Evolutionary conservation across 2,888 invertebrate species (phyloP).

Genomic region (Chironomus tentans): DNA sequence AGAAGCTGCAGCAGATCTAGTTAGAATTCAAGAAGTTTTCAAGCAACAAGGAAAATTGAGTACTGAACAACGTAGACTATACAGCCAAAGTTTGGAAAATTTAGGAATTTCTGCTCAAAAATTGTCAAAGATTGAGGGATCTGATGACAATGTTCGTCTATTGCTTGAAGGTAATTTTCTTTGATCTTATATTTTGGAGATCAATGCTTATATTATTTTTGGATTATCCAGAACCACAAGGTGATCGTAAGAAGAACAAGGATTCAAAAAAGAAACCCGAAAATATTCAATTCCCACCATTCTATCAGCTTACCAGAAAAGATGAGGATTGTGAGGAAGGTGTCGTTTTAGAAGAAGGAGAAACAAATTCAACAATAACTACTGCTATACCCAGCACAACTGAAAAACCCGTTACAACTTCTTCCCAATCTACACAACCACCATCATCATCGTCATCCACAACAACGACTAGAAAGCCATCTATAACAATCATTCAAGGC

Average conservation of each 20-base stretch:
- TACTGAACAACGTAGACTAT: conserved; percentile 47
- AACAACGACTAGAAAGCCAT: conserved; percentile 33
- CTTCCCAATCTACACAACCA: neutral
- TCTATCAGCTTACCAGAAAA: neutral
- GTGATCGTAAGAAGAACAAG: conserved; percentile 1
- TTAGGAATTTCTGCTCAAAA: conserved; percentile 51
- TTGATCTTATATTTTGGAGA: no score
- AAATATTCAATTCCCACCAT: conserved; percentile 19
- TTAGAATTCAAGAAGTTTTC: conserved; percentile 53
- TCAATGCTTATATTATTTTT: no score
- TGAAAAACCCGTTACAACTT: neutral
- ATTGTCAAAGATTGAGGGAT: conserved; percentile 46
- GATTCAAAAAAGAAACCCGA: conserved; percentile 25
- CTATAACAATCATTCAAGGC: conserved; percentile 37
- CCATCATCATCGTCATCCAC: conserved; percentile 11
- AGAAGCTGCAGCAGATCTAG: conserved; percentile 48
- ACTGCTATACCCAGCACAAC: neutral
- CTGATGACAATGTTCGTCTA: conserved; percentile 47
- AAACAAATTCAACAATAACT: conserved; percentile 35
- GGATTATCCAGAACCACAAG: neutral
- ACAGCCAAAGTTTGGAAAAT: conserved; percentile 48
- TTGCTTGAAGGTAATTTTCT: conserved; percentile 36
- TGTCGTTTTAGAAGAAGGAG: conserved; percentile 43
- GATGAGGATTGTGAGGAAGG: conserved; percentile 29
- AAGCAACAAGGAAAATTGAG: conserved; percentile 50